These are phyloP conservation scores for Cactoblastis cactorum DNA, from an alignment of 2,888 invertebrate species.

Conservation along the genomic window DNA sequence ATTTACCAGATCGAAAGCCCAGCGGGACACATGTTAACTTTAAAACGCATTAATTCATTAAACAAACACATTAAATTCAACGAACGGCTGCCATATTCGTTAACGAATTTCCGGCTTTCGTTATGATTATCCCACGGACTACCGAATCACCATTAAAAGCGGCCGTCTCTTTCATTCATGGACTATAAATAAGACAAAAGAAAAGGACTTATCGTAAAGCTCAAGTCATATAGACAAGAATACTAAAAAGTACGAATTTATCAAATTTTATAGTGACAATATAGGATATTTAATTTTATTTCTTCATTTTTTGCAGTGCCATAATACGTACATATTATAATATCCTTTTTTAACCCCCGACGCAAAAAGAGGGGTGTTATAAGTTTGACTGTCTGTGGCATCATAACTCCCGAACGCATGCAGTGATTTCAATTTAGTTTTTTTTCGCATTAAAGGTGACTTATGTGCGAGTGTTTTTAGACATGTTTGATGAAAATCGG, in stretches of 20 bases:
- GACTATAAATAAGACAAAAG: slow-evolving; percentile 16
- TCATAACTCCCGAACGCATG: no score
- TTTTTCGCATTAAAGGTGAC: no score
- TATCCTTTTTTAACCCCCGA: no score
- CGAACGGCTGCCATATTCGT: slow-evolving; percentile 72
- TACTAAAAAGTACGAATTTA: neutral
- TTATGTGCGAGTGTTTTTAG: no score
- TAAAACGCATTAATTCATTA: slow-evolving; percentile 73
- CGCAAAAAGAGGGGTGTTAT: no score
- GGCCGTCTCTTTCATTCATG: slow-evolving; percentile 40
- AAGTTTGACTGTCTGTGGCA: no score
- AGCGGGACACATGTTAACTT: slow-evolving; percentile 62
- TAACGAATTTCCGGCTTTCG: slow-evolving; percentile 75
- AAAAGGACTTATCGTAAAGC: neutral
- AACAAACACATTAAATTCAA: slow-evolving; percentile 74
- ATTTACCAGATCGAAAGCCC: slow-evolving; percentile 26
- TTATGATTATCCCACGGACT: slow-evolving; percentile 53
- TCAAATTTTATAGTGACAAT: neutral
- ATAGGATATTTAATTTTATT: no score
- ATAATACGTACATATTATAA: no score
- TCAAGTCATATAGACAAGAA: neutral
- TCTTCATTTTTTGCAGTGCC: no score
- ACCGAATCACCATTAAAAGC: slow-evolving; percentile 28
- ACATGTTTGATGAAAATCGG: no score
- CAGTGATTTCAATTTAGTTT: no score